Base-by-base conservation (phyloP, 2,113 vertebrate species). In the Rafetus swinhoei region DNA sequence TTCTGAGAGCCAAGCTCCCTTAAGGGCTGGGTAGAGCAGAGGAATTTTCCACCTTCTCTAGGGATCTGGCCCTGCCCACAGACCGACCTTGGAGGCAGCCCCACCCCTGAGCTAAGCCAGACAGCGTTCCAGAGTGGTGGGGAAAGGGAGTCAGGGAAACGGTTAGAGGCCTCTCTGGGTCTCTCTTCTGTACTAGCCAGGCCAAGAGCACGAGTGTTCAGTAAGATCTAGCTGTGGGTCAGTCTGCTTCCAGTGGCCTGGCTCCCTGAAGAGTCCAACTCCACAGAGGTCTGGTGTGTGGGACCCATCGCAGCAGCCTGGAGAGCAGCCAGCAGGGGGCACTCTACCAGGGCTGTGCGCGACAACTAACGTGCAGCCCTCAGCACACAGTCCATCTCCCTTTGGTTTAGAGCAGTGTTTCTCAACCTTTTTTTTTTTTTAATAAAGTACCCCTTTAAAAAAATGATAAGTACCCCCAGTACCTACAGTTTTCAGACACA, bases 331-430 rank as follows among this genome's bases (percentile, higher is more conserved):
- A 69, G 32, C 62, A n/a, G 16, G 32, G 9, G 65, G 65, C 21
- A 16, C 32, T 35, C 65, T 35, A 4, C 18, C 65, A 72, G 65
- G 16, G n/a, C 65, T 10, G 65, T 72, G 65, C 6, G n/a, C 2
- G 18, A 69, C 65, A 35, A 1, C 65, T 69, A n/a, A 16, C 18
- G 6, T n/a, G n/a, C 10, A 72, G 12, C 84, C 54, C 27, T 1
- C 5, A 6, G 72, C 54, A 6, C 54, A 29, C 25, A 5, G 5
- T 1, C 24, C n/a, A 3, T 9, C 8, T 18, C n/a, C n/a, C 35
- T 74, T 65, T 56, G 8, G 53, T 32, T 35, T 72, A 27, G 45
- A 45, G 4, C 45, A 45, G 45, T 45, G 45, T 45, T 45, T 45
- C 45, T 45, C 45, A 45, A 45, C 45, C 6, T 45, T 45, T 45